These are phyloP conservation scores for Bambusicola thoracicus DNA, from an alignment of 2,113 vertebrate genomes.

Conservation along the genomic window DNA sequence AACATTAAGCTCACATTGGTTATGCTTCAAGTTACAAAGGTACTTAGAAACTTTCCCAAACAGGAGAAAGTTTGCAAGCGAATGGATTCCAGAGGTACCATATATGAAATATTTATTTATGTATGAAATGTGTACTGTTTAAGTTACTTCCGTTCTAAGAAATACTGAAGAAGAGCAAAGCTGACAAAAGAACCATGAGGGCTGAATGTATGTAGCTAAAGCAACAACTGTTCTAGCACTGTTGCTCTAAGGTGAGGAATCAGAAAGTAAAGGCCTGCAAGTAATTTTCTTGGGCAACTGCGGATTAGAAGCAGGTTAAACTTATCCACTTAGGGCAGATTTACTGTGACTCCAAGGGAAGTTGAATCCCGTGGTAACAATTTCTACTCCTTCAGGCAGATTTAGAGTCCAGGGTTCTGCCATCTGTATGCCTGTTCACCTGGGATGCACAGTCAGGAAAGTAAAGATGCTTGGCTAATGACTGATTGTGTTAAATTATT, in stretches of 20 bases:
- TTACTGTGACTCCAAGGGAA: background rate
- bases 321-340: background rate
- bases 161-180: background rate
- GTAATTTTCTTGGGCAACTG: background rate
- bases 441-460: background rate
- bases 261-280: background rate
- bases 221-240: background rate
- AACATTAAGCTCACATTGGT: background rate
- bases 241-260: background rate
- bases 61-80: background rate
- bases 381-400: background rate
- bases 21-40: background rate
- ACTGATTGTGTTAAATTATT: background rate
- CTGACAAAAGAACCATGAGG: background rate
- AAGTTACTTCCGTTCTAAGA: background rate
- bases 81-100: background rate
- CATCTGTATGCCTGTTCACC: background rate
- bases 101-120: background rate
- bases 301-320: background rate
- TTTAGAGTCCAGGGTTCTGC: background rate
- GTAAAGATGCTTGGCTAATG: background rate
- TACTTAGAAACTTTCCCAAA: background rate
- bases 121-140: background rate
- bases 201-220: background rate
- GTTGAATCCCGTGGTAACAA: background rate